Evolutionary conservation across 2,888 invertebrate genomes (phyloP).

Genomic region (Tipula helvola): DNA sequence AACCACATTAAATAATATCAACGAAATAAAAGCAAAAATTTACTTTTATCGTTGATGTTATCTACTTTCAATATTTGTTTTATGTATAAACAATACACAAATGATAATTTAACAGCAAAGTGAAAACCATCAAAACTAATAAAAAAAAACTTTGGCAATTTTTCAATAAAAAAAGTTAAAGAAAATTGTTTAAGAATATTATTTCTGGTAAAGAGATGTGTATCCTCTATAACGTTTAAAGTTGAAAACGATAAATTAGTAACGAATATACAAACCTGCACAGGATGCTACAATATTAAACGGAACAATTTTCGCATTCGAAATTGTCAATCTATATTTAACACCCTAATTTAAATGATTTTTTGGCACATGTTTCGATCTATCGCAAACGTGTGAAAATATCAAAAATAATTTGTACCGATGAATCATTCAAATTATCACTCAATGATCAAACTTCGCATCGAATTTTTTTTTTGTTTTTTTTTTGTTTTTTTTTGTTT

Average conservation of each 20-base stretch:
- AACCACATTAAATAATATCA: neutral
- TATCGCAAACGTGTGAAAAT: too few species aligned
- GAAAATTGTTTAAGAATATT: neutral
- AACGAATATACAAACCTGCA: neutral
- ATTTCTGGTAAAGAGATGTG: neutral
- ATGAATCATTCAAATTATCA: too few species aligned
- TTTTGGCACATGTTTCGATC: too few species aligned
- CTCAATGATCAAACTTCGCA: too few species aligned
- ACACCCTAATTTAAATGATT: too few species aligned
- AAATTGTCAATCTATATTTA: too few species aligned
- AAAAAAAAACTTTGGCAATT: neutral
- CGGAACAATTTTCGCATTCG: too few species aligned
- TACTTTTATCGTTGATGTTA: neutral
- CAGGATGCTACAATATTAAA: too few species aligned
- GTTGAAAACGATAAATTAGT: neutral
- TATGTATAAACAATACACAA: neutral
- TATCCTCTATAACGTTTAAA: neutral
- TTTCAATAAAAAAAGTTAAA: neutral
- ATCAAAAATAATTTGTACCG: too few species aligned
- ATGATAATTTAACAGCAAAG: neutral
- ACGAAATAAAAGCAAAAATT: neutral
- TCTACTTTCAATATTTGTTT: neutral
- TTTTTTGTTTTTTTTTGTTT: too few species aligned
- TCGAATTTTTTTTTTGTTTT: too few species aligned
- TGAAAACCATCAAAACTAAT: neutral